Evolutionary conservation across 2,888 invertebrate species (phyloP).

Genomic region (Drosophila gaucha): DNA sequence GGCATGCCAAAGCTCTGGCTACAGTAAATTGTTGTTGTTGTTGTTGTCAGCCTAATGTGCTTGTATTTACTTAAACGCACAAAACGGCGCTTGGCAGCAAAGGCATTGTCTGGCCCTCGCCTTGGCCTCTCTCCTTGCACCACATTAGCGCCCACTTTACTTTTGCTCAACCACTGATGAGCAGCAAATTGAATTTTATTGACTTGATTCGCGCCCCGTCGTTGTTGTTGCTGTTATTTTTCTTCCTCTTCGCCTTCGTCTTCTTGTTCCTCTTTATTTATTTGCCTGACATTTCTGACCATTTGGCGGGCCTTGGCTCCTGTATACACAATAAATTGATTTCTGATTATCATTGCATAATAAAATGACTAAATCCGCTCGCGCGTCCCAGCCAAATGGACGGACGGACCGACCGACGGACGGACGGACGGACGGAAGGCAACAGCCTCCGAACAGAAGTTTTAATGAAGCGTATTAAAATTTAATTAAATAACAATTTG

Average conservation of each 20-base stretch:
- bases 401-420: not conserved
- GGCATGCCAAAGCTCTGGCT: conserved; percentile 23
- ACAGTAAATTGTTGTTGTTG: conserved; percentile 23
- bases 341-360: conserved; percentile 78
- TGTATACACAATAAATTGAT: conserved; percentile 74
- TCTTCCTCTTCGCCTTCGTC: no score
- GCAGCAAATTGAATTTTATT: conserved; percentile 76
- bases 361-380: conserved; percentile 61
- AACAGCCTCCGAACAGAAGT: conserved; percentile 47
- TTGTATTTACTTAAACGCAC: conserved; percentile 75
- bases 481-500: conserved; percentile 80
- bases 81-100: conserved; percentile 32
- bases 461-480: conserved; percentile 79
- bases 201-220: conserved; percentile 60
- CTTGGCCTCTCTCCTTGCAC: not conserved
- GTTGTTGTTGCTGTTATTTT: not conserved
- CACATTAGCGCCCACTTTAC: conserved; percentile 62
- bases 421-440: not conserved
- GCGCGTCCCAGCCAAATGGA: conserved; percentile 2
- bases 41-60: conserved; percentile 64
- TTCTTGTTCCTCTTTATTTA: conserved; percentile 20
- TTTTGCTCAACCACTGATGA: conserved; percentile 55
- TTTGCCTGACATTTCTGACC: conserved; percentile 39
- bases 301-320: conserved; percentile 16
- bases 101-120: conserved; percentile 23